Evolutionary conservation across 2,797 vertebrate species (phyloP).

Genomic region (Diceros bicornis): DNA sequence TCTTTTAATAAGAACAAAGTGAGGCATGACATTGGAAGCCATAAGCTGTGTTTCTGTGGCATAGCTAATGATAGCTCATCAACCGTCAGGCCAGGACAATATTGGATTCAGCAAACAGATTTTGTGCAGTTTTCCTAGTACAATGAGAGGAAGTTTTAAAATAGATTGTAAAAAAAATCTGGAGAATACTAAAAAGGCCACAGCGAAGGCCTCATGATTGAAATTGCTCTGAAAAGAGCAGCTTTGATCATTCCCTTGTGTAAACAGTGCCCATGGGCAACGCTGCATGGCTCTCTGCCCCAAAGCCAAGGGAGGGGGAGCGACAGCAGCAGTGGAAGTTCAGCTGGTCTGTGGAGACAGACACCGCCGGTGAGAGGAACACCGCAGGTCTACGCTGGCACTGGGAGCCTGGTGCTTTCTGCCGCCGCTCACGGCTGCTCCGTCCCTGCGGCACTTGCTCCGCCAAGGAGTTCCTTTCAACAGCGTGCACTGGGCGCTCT

Average conservation of each 20-base stretch:
- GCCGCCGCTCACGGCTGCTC: no score
- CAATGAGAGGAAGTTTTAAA: slow-evolving; percentile 60
- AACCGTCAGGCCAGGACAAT: accelerated
- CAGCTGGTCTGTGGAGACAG: accelerated
- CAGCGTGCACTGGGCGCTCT: not conserved
- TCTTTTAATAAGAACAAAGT: not conserved
- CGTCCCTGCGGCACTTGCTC: no score
- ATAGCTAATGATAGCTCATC: accelerated
- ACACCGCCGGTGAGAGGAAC: not conserved
- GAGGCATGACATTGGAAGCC: not conserved
- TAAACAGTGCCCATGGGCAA: not conserved
- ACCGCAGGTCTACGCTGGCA: accelerated
- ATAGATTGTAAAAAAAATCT: not conserved
- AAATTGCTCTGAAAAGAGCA: not conserved
- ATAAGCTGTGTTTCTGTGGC: accelerated
- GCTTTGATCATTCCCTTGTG: not conserved
- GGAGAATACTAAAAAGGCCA: not conserved
- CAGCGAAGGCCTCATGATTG: no score
- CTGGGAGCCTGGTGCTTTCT: no score
- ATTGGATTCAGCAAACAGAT: not conserved
- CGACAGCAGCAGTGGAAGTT: not conserved
- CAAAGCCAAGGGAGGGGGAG: accelerated
- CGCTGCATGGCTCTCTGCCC: accelerated
- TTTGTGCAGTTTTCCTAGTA: not conserved
- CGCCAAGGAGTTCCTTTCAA: no score